Conservation (phyloP, 2,797 vertebrate genomes). For the Pipistrellus nathusii region DNA sequence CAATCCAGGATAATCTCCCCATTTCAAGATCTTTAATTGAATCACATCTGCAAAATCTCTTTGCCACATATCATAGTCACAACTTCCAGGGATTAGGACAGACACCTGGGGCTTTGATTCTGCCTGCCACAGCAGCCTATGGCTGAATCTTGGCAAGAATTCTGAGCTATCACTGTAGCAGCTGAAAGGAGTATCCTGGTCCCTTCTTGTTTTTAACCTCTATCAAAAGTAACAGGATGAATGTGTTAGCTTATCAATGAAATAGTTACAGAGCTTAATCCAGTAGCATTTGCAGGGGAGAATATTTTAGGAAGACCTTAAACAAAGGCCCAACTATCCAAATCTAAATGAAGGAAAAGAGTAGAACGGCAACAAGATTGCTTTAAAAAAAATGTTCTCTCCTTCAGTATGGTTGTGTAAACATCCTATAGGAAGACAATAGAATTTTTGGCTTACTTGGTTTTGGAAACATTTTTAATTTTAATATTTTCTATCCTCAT, state of each 20-base stretch:
- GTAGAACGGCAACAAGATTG: not conserved
- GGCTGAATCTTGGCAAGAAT: not conserved
- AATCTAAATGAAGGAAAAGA: not conserved
- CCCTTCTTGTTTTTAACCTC: not conserved
- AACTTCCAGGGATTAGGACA: not conserved
- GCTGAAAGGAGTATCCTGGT: not conserved
- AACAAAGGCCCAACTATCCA: not conserved
- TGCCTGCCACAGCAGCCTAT: not conserved
- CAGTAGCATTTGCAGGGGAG: not conserved
- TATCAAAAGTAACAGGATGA: not conserved
- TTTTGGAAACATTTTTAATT: constrained; percentile 11
- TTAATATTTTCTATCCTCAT: constrained; percentile 24
- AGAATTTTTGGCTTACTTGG: not conserved
- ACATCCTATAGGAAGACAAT: not conserved
- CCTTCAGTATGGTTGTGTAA: not conserved
- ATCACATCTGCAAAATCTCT: not conserved
- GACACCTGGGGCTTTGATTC: not conserved
- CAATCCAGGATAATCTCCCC: not conserved
- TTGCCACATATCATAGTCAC: not conserved
- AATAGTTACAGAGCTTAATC: not conserved
- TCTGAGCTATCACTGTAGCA: not conserved
- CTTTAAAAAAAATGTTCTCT: not conserved
- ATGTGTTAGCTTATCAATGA: constrained; percentile 8
- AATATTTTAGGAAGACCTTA: not conserved
- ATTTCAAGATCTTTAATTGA: not conserved